Percentiles rank a stretch among this genome's conserved stretches.
These are phyloP conservation scores for Silurus asotus DNA, from an alignment of 2,113 vertebrate species.

Conservation along the genomic window DNA sequence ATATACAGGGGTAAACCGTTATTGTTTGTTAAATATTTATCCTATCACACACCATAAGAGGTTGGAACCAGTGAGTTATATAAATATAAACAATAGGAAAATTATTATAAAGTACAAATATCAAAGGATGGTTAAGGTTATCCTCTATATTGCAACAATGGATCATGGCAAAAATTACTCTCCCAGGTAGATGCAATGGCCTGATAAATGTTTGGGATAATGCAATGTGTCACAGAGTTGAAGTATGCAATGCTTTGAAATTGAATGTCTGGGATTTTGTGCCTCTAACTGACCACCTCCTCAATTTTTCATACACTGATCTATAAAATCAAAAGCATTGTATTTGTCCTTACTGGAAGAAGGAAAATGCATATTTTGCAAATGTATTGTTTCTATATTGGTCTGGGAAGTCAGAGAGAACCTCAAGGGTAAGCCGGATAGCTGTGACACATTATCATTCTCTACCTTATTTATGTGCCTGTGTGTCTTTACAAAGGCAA, in stretches of 20 bases:
- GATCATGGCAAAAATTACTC: conserved; percentile 54
- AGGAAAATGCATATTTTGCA: conserved; percentile 41
- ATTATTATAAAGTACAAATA: conserved; percentile 58
- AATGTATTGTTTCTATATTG: conserved; percentile 41
- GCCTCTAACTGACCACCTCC: background rate
- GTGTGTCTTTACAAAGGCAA: conserved; percentile 20
- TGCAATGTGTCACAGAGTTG: conserved; percentile 57
- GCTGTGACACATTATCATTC: conserved; percentile 44
- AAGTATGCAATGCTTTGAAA: conserved; percentile 60
- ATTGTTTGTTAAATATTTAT: conserved; percentile 11
- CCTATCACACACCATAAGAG: conserved; percentile 76
- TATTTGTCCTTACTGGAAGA: conserved; percentile 41
- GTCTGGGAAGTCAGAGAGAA: conserved; percentile 37
- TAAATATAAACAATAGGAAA: conserved; percentile 45
- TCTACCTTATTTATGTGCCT: conserved; percentile 42
- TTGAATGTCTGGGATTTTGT: conserved; percentile 53
- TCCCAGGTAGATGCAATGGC: conserved; percentile 48
- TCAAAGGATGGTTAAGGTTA: conserved; percentile 56
- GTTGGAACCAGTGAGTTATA: conserved; percentile 77
- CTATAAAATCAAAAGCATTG: conserved; percentile 48
- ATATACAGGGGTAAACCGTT: no score
- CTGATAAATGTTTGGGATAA: conserved; percentile 58
- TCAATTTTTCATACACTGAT: conserved; percentile 47
- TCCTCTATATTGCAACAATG: conserved; percentile 54
- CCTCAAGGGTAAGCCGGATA: conserved; percentile 42